Evolutionary conservation across 2,113 vertebrate species (phyloP).

Genomic region (Collichthys lucidus): DNA sequence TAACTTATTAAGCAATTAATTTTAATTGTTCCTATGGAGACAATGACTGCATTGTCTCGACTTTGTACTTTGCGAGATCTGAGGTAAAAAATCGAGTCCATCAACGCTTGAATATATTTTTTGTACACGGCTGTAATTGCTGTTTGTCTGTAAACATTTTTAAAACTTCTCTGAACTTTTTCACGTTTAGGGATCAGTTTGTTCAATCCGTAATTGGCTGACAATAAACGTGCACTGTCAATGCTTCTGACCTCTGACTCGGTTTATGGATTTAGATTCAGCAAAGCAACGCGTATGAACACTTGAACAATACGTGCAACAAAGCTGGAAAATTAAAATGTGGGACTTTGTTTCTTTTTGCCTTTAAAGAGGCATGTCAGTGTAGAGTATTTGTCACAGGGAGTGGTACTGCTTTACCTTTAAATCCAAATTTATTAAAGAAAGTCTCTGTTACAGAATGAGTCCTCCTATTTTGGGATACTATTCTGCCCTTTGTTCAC

Average conservation of each 20-base stretch:
- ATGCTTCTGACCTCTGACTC: constrained; percentile 20
- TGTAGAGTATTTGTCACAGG: neutral
- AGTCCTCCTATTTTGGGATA: too few species aligned
- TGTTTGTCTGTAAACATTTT: constrained; percentile 36
- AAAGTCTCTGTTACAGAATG: too few species aligned
- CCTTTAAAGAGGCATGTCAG: neutral
- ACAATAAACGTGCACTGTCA: constrained; percentile 66
- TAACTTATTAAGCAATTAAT: constrained; percentile 33
- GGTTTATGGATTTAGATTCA: neutral
- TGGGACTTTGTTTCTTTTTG: neutral
- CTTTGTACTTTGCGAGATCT: constrained; percentile 26
- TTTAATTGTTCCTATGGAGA: constrained; percentile 3
- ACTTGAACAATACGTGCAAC: neutral
- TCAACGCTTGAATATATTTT: constrained; percentile 51
- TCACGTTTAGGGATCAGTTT: constrained; percentile 14
- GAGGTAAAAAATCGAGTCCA: constrained; percentile 8
- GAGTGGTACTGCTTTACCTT: too few species aligned
- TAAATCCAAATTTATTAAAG: too few species aligned
- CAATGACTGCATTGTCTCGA: neutral
- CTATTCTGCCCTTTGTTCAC: too few species aligned
- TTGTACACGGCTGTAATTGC: constrained; percentile 54
- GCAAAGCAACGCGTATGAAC: neutral
- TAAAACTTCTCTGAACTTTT: constrained; percentile 32
- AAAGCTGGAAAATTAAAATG: neutral
- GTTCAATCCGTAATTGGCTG: constrained; percentile 43